Percentiles rank a stretch among this genome's conserved stretches.
phyloP scores from a whole-genome alignment of 1,140 invertebrate species.

The Geopemphigus sp. region DNA sequence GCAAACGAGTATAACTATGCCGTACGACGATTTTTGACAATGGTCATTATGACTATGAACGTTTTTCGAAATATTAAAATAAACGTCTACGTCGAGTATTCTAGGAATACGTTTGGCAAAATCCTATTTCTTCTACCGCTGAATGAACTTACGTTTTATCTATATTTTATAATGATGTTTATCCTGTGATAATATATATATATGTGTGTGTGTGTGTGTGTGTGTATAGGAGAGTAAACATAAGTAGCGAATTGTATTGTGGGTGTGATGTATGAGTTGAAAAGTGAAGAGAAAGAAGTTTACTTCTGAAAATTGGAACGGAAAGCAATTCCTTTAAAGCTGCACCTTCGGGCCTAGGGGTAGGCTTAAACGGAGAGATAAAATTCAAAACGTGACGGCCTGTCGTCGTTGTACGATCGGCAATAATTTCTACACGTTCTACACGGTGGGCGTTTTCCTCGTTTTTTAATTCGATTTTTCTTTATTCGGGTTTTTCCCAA shows the following conservation, averaged over 20 bases:
- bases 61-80: too few species aligned
- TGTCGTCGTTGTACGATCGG: not conserved
- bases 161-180: too few species aligned
- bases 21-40: too few species aligned
- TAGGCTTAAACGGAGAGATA: not conserved
- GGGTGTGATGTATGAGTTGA: not conserved
- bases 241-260: not conserved
- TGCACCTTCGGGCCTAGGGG: not conserved
- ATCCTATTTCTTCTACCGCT: too few species aligned
- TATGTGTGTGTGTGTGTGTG: not conserved
- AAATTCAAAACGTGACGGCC: not conserved
- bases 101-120: too few species aligned
- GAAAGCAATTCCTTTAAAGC: constrained; percentile 34
- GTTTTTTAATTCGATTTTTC: not conserved
- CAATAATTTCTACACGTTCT: not conserved
- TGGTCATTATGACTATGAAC: too few species aligned
- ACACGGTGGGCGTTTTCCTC: not conserved
- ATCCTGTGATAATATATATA: too few species aligned
- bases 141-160: too few species aligned
- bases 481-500: too few species aligned
- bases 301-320: constrained; percentile 13
- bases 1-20: too few species aligned
- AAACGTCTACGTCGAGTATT: too few species aligned
- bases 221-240: not conserved
- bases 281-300: not conserved